These are phyloP conservation scores for Sebastes fasciatus DNA, from an alignment of 2,113 vertebrate species.

Conservation along the genomic window DNA sequence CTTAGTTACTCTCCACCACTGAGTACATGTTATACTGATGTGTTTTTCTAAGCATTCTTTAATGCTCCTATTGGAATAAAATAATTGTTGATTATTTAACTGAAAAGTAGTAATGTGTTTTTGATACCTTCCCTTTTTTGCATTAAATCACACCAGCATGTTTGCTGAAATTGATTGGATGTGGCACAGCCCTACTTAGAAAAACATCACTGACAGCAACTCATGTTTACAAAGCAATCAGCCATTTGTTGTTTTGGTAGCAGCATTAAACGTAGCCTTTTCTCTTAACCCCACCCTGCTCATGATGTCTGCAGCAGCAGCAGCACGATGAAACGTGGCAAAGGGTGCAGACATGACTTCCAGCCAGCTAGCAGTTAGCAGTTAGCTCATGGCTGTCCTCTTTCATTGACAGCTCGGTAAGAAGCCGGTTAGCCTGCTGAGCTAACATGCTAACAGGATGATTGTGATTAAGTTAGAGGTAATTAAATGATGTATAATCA, in stretches of 20 bases:
- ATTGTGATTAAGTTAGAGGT: background rate
- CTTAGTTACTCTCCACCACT: too few relatives aligned
- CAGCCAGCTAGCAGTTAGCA: slow-evolving; percentile 55
- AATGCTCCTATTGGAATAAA: too few relatives aligned
- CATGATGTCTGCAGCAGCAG: slow-evolving; percentile 43
- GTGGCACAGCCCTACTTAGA: too few relatives aligned
- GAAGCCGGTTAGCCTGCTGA: slow-evolving; percentile 24
- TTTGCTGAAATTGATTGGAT: too few relatives aligned
- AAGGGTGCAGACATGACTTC: slow-evolving; percentile 38
- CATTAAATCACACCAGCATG: too few relatives aligned
- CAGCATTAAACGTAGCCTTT: background rate
- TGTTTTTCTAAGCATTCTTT: too few relatives aligned
- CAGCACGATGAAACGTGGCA: slow-evolving; percentile 78
- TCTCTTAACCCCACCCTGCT: slow-evolving; percentile 68
- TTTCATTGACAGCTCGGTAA: slow-evolving; percentile 51
- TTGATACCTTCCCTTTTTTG: too few relatives aligned
- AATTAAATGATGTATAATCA: too few relatives aligned
- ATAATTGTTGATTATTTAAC: too few relatives aligned
- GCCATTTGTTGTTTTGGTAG: background rate
- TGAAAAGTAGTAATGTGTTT: too few relatives aligned
- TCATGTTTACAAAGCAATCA: background rate
- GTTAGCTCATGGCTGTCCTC: slow-evolving; percentile 41
- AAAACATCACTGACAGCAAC: too few relatives aligned
- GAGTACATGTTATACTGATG: too few relatives aligned
- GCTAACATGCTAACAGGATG: background rate